Evolutionary conservation across 2,888 invertebrate species (phyloP).

Genomic region (Rhorus exstirpatorius): DNA sequence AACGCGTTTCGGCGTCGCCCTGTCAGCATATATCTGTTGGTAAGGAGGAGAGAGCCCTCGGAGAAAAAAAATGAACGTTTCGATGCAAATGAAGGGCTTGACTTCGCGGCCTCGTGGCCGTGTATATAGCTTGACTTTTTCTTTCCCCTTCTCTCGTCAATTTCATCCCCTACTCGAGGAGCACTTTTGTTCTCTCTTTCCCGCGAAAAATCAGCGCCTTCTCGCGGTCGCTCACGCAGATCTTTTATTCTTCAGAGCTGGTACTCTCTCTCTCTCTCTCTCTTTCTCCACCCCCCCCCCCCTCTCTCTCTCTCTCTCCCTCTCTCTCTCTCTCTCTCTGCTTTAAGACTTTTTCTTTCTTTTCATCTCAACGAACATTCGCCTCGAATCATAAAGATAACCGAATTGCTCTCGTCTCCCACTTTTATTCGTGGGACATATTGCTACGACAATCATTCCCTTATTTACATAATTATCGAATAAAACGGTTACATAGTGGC

Average conservation of each 20-base stretch:
- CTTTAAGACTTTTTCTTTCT: slow-evolving; percentile 49
- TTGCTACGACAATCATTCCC: slow-evolving; percentile 85
- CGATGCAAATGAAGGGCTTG: slow-evolving; percentile 85
- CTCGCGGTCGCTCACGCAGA: slow-evolving; percentile 25
- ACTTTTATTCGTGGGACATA: slow-evolving; percentile 85
- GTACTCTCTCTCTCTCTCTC: slow-evolving; percentile 26
- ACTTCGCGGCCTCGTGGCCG: slow-evolving; percentile 75
- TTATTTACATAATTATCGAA: slow-evolving; percentile 86
- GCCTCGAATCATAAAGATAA: slow-evolving; percentile 85
- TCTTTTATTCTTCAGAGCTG: slow-evolving; percentile 28
- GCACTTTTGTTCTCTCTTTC: slow-evolving; percentile 38
- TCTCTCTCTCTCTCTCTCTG: slow-evolving; percentile 44
- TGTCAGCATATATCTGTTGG: slow-evolving; percentile 81
- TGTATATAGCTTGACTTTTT: slow-evolving; percentile 59
- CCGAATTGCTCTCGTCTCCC: slow-evolving; percentile 82
- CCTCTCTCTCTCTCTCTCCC: slow-evolving; percentile 36
- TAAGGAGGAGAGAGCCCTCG: slow-evolving; percentile 75
- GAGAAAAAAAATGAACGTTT: slow-evolving; percentile 81
- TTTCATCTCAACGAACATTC: slow-evolving; percentile 48
- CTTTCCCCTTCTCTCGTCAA: slow-evolving; percentile 46
- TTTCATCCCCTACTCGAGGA: slow-evolving; percentile 35
- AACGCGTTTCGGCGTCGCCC: slow-evolving; percentile 79
- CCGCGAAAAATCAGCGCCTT: slow-evolving; percentile 50
- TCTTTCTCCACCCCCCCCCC: slow-evolving; percentile 35
- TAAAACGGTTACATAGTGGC: slow-evolving; percentile 78